Evolutionary conservation across 2,113 vertebrate genomes (phyloP).

Genomic region (Hemiscyllium ocellatum): DNA sequence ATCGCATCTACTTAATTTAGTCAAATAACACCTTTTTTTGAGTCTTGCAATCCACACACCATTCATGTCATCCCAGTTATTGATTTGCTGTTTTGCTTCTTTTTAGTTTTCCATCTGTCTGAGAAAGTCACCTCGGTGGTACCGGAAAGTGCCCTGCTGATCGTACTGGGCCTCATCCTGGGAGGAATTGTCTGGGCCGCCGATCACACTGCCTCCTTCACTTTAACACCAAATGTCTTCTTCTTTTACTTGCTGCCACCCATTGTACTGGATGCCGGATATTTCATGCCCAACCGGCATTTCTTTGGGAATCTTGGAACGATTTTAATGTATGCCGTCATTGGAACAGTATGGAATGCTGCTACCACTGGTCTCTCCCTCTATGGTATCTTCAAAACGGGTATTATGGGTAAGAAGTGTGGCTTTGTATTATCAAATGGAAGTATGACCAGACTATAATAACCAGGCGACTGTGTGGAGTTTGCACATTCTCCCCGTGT

Average conservation of each 20-base stretch:
- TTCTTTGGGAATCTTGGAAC: slow-evolving; percentile 89
- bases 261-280: slow-evolving; percentile 87
- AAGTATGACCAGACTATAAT: not conserved
- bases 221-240: slow-evolving; percentile 69
- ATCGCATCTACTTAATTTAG: not conserved
- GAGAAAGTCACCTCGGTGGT: slow-evolving; percentile 71
- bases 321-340: slow-evolving; percentile 79
- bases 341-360: slow-evolving; percentile 90
- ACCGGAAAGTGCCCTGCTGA: slow-evolving; percentile 88
- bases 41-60: not conserved
- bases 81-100: slow-evolving; percentile 35
- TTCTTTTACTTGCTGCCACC: slow-evolving; percentile 89
- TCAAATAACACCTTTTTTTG: not conserved
- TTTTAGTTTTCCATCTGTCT: slow-evolving; percentile 80
- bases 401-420: slow-evolving; percentile 79
- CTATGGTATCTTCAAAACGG: slow-evolving; percentile 76
- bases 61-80: not conserved
- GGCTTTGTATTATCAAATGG: not conserved
- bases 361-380: slow-evolving; percentile 78
- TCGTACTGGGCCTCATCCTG: slow-evolving; percentile 75
- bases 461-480: too few relatives aligned
- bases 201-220: slow-evolving; percentile 75
- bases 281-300: slow-evolving; percentile 92
- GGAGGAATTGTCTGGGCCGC: slow-evolving; percentile 84
- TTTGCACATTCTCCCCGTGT: too few relatives aligned